Evolutionary conservation across 2,888 invertebrate genomes (phyloP), one percentile per base, ranked within the genome.

Genomic region (Drosophila koepferae): DNA sequence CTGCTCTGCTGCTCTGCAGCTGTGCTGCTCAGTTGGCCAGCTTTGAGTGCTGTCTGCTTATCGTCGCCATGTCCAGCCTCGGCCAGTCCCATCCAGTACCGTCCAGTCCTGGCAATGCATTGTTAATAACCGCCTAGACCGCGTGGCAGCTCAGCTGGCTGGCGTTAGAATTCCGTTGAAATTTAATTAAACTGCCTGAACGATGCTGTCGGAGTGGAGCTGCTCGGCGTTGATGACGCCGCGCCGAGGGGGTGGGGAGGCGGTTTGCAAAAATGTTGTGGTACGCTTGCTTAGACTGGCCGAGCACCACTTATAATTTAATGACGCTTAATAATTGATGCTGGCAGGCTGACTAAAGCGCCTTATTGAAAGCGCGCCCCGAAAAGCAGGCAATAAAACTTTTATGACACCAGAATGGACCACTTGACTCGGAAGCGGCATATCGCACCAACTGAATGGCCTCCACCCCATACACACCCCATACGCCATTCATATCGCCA

Each of bases 241-340:
- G 14, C 9, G 41, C n/a, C n/a, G n/a, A 2, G 2, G 14, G 40
- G 16, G 14, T 2, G 40, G 16, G 2, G 2, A 14, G 14, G 5
- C 1, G 38, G 18, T 20, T 44, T 20, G 48, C 60, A 63, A 43
- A 63, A 66, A 70, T 72, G 63, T 75, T 63, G 67, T 66, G 58
- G 67, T 46, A 12, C 54, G 63, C 55, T 51, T 28, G 72, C 65
- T 80, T 68, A 66, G 72, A 68, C 63, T 65, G 46, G 46, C 44
- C 63, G 63, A 71, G 64, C 31, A 59, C 53, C 69, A 76, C 79
- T 84, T 80, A 83, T 84, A 86, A 84, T 86, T 83, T 81, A 70
- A 81, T 80, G 86, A 70, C 41, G 80, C 63, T 87, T 82, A 85
- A 86, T 87, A 86, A 85, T 86, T 86, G 79, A 86, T 85, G 87